Base-by-base conservation (phyloP, 2,113 vertebrate genomes). In the Aspiorhynchus laticeps region DNA sequence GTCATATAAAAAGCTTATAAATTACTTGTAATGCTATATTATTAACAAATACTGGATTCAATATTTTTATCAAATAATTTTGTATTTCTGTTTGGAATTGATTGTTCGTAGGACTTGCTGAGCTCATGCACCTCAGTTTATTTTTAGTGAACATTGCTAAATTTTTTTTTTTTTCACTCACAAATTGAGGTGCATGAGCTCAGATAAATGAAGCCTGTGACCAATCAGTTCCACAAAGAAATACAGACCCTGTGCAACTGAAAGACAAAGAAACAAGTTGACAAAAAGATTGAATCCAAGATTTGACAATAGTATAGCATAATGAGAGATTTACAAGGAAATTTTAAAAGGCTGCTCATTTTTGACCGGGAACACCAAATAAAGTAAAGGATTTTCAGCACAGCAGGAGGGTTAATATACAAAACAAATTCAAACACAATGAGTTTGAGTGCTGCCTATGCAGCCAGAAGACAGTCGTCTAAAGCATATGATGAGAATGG, bases 401-500 rank as follows among this genome's bases (percentile, higher is more conserved):
- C 7, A 56, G 19, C 17, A 56, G 19, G 2, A 56, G 19, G 53
- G 53, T 56, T 56, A 53, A 53, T 56, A 53, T 56, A 24, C 7
- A 56, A 56, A 56, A 56, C 0, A 61, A 24, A 61, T 61, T 10
- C 2, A 61, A 61, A 10, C 21, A 61, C 1, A 3, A 61, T 61
- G 8, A n/a, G 56, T 61, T 61, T 61, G 8, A 59, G 21, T 59
- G 67, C 31, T 36, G 67, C 67, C 1, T 6, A 12, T 73, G 1
- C 1, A 15, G 73, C 11, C 41, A 12, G n/a, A 1, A 76, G 38
- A 48, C 41, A 26, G 41, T 31, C 21, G 10, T 75, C 56, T 77
- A 38, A 77, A 76, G 73, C 59, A 28, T 31, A 11, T 77, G 31
- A 77, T 24, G 26, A 53, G 78, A 59, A 61, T n/a, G 36, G 78